Evolutionary conservation across 2,888 invertebrate genomes (phyloP).

Genomic region (Pilophorus perplexus): DNA sequence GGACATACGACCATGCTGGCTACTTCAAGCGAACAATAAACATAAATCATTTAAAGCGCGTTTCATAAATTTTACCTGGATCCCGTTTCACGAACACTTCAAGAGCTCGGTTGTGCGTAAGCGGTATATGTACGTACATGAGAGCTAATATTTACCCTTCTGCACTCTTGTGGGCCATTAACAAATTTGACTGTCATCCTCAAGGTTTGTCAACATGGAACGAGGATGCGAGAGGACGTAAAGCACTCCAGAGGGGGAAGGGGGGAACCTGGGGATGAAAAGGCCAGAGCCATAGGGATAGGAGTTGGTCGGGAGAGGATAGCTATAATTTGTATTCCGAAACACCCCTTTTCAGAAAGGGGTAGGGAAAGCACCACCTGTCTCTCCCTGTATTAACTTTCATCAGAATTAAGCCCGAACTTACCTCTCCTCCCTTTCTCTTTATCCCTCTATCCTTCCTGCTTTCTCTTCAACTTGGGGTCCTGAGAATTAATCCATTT

Average conservation of each 20-base stretch:
- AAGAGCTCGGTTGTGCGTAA: too few relatives aligned
- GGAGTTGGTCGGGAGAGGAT: too few relatives aligned
- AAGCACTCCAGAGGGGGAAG: neutral
- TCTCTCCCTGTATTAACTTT: constrained; percentile 43
- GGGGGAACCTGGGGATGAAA: neutral
- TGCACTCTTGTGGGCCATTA: neutral
- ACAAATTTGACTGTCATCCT: constrained; percentile 2
- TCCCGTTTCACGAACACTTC: too few relatives aligned
- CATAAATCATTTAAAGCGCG: too few relatives aligned
- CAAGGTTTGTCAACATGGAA: constrained; percentile 1
- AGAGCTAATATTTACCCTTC: too few relatives aligned
- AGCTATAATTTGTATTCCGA: constrained; percentile 41
- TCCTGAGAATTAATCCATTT: constrained; percentile 42
- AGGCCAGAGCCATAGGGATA: neutral
- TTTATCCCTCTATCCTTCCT: neutral
- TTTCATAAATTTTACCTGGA: too few relatives aligned
- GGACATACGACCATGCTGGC: too few relatives aligned
- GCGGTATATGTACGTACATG: too few relatives aligned
- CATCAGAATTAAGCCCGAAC: constrained; percentile 41
- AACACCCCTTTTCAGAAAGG: constrained; percentile 35
- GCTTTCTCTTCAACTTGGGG: constrained; percentile 35
- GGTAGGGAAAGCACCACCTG: constrained; percentile 36
- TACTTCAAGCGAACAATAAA: too few relatives aligned
- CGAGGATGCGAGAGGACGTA: neutral
- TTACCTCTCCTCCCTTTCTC: constrained; percentile 6